Evolutionary conservation across 1,140 invertebrate species (phyloP), one percentile per base, ranked within the genome.

Genomic region (Asbolus verrucosus): DNA sequence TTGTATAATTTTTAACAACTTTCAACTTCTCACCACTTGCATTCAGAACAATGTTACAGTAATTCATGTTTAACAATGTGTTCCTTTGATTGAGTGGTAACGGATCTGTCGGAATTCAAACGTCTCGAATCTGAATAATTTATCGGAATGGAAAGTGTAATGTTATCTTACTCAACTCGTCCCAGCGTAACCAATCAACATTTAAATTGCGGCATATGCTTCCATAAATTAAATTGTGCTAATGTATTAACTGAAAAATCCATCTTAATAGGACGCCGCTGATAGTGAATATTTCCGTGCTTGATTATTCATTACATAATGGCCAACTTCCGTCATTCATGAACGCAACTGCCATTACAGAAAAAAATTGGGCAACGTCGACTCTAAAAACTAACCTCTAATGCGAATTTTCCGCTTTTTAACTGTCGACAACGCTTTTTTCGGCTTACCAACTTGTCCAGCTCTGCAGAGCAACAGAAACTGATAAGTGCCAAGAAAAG

Each of bases 1-100:
- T 54, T 54, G 11, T 36, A 2, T n/a, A 54, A 54, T 11, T 54
- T 54, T 54, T 54, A 54, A 14, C 46, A 54, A 19, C 21, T 36
- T 36, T 36, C 8, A 27, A 8, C 8, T 5, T 36, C 33, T 2
- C 33, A n/a, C 33, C 33, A 11, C n/a, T n/a, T n/a, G n/a, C n/a
- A n/a, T n/a, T n/a, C n/a, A n/a, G n/a, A n/a, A n/a, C n/a, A n/a
- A n/a, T n/a, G n/a, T n/a, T n/a, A n/a, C n/a, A n/a, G n/a, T n/a
- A n/a, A n/a, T n/a, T n/a, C n/a, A n/a, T n/a, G n/a, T n/a, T n/a
- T n/a, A n/a, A n/a, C n/a, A n/a, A n/a, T n/a, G n/a, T n/a, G n/a
- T n/a, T n/a, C n/a, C n/a, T n/a, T n/a, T n/a, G n/a, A n/a, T n/a
- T n/a, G n/a, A n/a, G n/a, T n/a, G n/a, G n/a, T n/a, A n/a, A n/a